Evolutionary conservation across 2,113 vertebrate species (phyloP), one percentile per base, ranked within the genome.

Genomic region (Myiozetetes cayanensis): DNA sequence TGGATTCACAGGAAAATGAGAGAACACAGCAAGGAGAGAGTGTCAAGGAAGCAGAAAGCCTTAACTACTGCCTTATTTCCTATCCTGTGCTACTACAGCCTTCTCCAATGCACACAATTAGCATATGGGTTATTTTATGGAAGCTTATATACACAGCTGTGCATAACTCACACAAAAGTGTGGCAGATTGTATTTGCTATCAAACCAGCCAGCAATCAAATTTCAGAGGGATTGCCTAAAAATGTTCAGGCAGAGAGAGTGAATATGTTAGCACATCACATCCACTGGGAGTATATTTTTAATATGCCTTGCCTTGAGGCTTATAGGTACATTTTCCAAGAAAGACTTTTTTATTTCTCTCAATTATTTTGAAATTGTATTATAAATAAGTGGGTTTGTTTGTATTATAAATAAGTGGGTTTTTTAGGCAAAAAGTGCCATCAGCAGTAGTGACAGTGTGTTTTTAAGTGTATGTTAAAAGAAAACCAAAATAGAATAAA

Each of bases 111-210:
- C 21, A 33, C 2, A 8, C 33, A 94, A 76, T 92, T 82, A 92
- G 11, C 39, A 52, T 82, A 65, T 30, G n/a, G 56, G 17, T 43
- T 87, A 65, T 82, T 92, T 86, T 92, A 71, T 9, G 2, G 61
- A 89, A 68, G 24, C 13, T 67, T 87, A 49, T 56, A 65, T 79
- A 68, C 37, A 73, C 87, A 91, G 80, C 59, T 94, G 65, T 72
- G 76, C 24, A 75, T 82, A 91, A 72, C 39, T 87, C 59, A 68
- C 33, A 82, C 24, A 52, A 68, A 63, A 92, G 14, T 65, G 66
- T 61, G 52, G 44, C 80, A 94, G 91, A 94, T 72, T 87, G 84
- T 81, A 82, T 95, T 94, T 92, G 61, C 70, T 91, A 56, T 79
- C 81, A 97, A 87, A 87, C 35, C 70, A 89, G 62, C n/a, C 70